Conservation (phyloP, 1,140 invertebrate genomes). For the Trichonephila inaurata region DNA sequence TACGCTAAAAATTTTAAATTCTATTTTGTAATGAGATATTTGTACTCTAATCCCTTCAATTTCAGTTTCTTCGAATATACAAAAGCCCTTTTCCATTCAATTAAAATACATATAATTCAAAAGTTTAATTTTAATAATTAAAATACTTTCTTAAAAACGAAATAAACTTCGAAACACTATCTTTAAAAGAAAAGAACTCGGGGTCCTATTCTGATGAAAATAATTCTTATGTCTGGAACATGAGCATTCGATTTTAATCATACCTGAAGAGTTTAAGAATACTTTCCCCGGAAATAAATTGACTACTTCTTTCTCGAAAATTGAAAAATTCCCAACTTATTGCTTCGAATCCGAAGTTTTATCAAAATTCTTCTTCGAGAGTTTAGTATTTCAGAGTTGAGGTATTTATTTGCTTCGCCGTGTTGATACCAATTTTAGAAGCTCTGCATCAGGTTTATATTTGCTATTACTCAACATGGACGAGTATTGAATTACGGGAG, state of each 20-base stretch:
- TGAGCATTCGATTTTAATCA: constrained; percentile 12
- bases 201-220: not conserved
- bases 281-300: constrained; percentile 6
- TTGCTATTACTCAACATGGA: not conserved
- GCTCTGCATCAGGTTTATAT: not conserved
- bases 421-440: not conserved
- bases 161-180: not conserved
- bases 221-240: not conserved
- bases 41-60: too few relatives aligned
- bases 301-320: not conserved
- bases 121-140: not conserved
- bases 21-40: not conserved
- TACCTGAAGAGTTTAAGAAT: not conserved
- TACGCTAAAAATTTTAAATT: not conserved
- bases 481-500: not conserved
- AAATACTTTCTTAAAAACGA: not conserved
- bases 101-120: not conserved
- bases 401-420: not conserved
- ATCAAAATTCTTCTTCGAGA: not conserved
- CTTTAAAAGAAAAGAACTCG: not conserved
- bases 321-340: not conserved
- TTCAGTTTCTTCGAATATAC: too few relatives aligned
- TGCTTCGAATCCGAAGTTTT: not conserved
- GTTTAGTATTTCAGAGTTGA: constrained; percentile 24
- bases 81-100: not conserved